Evolutionary conservation across 2,888 invertebrate genomes (phyloP).

Genomic region (Hedychridium roseum): DNA sequence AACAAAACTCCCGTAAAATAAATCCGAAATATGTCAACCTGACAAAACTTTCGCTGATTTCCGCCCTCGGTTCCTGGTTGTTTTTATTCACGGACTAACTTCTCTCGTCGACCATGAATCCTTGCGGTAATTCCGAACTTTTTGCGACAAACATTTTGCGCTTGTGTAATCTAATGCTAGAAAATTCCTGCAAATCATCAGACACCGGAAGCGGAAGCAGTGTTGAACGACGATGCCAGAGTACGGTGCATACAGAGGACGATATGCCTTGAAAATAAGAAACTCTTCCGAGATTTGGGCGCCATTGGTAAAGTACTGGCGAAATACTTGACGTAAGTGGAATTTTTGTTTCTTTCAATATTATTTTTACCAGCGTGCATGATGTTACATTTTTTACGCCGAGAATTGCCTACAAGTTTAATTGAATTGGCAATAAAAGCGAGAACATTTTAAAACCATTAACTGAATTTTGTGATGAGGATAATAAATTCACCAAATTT

Average conservation of each 20-base stretch:
- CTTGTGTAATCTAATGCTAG: too few species aligned
- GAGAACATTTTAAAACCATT: too few species aligned
- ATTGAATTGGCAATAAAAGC: not conserved
- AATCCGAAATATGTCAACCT: too few species aligned
- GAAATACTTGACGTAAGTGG: constrained; percentile 55
- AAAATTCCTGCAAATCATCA: constrained; percentile 26
- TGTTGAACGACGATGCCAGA: constrained; percentile 51
- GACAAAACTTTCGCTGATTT: too few species aligned
- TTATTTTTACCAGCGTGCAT: not conserved
- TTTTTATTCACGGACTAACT: not conserved
- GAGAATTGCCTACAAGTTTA: too few species aligned
- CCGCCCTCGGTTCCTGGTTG: too few species aligned
- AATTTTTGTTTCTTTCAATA: not conserved
- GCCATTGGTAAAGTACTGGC: constrained; percentile 46
- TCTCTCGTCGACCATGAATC: not conserved
- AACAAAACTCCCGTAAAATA: too few species aligned
- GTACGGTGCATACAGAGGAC: constrained; percentile 57
- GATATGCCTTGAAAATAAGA: constrained; percentile 55
- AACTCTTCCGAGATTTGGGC: constrained; percentile 50
- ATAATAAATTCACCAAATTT: too few species aligned
- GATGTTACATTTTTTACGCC: not conserved
- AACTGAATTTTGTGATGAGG: too few species aligned
- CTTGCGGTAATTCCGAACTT: too few species aligned
- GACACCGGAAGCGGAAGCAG: constrained; percentile 52
- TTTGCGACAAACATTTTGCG: too few species aligned